Base-by-base conservation (phyloP, 1,140 invertebrate genomes). In the Neelides sp. region DNA sequence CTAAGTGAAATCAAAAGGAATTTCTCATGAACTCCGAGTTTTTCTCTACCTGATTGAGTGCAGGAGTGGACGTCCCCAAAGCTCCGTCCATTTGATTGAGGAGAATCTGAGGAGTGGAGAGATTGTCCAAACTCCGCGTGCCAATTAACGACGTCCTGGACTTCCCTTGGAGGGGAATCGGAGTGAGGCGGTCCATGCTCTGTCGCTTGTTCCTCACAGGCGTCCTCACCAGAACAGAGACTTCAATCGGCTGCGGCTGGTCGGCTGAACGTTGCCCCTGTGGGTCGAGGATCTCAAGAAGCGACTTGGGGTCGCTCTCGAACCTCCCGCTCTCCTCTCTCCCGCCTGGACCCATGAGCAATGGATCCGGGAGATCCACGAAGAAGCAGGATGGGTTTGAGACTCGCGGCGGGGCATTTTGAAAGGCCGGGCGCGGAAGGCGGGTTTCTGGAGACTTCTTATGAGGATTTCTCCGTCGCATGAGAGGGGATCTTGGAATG, bases 31-130 rank as follows among this genome's bases (percentile, higher is more conserved):
- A n/a, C n/a, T n/a, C n/a, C n/a, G n/a, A n/a, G n/a, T n/a, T n/a
- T n/a, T n/a, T n/a, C n/a, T n/a, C n/a, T 55, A 57, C 55, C 43
- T 61, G 49, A 24, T 57, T 57, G 5, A 61, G 48, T 24, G 59
- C 55, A 41, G 59, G 59, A 28, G 59, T 61, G 17, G 59, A 61
- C 3, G 50, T 52, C 13, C 55, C 55, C 41, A 57, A 46, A 15
- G 13, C 49, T n/a, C 36, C 48, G 34, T 34, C 24, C 4, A 36
- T 39, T 3, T 26, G 15, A 4, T 34, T 51, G 20, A 13, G 28
- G 19, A 40, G 27, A 42, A 48, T 35, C 41, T 59, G 50, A 36
- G 59, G 50, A 13, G 55, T 47, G 42, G 52, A 61, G 3, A 61
- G 48, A 48, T 61, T 61, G 28, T 61, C 59, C 10, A 61, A 45